These are phyloP conservation scores for Bambusicola thoracicus DNA, from an alignment of 2,113 vertebrate species.

Conservation along the genomic window DNA sequence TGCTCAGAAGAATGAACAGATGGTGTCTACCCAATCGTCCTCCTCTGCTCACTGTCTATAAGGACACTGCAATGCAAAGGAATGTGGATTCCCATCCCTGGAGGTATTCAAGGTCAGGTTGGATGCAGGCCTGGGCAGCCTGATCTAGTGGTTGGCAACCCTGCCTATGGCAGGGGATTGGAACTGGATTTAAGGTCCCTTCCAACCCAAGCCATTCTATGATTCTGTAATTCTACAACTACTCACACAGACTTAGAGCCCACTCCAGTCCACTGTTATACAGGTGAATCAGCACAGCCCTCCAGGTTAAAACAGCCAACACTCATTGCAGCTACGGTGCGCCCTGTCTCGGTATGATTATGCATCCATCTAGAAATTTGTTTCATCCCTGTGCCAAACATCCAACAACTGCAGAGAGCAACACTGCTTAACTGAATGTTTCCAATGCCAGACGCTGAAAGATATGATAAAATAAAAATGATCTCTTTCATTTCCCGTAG, in stretches of 20 bases:
- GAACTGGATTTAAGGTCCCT: too few species aligned
- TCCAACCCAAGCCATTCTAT: too few species aligned
- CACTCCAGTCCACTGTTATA: neutral
- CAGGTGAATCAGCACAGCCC: neutral
- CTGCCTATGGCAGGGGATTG: too few species aligned
- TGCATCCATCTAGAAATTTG: slow-evolving; percentile 43
- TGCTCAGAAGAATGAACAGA: neutral
- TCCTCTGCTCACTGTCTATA: neutral
- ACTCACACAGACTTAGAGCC: neutral
- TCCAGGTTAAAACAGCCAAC: slow-evolving; percentile 12
- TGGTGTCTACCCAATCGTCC: neutral
- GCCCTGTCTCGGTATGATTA: rapidly evolving
- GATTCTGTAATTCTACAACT: too few species aligned
- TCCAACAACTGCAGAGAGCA: neutral
- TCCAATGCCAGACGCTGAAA: neutral
- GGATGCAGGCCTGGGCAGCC: too few species aligned
- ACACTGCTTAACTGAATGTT: neutral
- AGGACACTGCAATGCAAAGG: neutral
- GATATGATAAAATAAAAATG: neutral
- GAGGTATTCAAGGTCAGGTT: too few species aligned
- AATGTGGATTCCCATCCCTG: too few species aligned
- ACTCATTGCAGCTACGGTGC: rapidly evolving
- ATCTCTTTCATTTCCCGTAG: neutral
- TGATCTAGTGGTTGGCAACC: too few species aligned
- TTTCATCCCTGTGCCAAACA: slow-evolving; percentile 38